phyloP scores from a whole-genome alignment of 2,888 invertebrate genomes.

The Drosophila birchii region DNA sequence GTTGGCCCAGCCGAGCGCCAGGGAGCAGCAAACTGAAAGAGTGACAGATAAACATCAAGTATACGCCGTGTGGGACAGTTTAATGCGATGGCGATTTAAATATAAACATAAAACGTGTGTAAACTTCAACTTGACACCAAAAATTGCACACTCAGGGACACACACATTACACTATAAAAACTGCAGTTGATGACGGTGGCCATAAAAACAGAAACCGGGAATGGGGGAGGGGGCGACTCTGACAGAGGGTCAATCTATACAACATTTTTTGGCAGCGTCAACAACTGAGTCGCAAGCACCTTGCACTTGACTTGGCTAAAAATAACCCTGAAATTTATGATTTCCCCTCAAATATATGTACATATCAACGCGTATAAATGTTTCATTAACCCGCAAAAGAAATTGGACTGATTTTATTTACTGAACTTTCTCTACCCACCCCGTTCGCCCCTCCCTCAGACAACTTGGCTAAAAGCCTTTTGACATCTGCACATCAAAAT shows the following conservation, averaged over 20 bases:
- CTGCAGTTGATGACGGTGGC: conserved; percentile 31
- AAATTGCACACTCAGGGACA: conserved; percentile 37
- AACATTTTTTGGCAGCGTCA: conserved; percentile 64
- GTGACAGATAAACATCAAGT: conserved; percentile 36
- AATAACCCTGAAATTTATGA: conserved; percentile 69
- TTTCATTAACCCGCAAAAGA: conserved; percentile 33
- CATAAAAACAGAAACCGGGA: conserved; percentile 21
- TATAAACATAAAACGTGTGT: conserved; percentile 19
- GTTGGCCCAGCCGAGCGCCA: conserved; percentile 53
- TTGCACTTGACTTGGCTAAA: conserved; percentile 77
- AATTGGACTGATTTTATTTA: not conserved
- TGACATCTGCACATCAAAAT: conserved; percentile 69
- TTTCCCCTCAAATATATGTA: conserved; percentile 27
- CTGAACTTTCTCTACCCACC: conserved; percentile 14
- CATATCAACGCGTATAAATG: conserved; percentile 13
- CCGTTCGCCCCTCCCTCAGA: not conserved
- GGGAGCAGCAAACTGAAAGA: conserved; percentile 61
- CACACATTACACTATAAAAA: conserved; percentile 17
- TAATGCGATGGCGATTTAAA: conserved; percentile 25
- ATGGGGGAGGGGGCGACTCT: not conserved
- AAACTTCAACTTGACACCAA: conserved; percentile 63
- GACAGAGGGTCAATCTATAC: conserved; percentile 40
- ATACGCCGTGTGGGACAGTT: conserved; percentile 38
- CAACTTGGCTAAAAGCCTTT: conserved; percentile 66
- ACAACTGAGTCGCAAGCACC: conserved; percentile 51